Evolutionary conservation across 92 coral and sea anemone species (phyloP).

Genomic region (Siderastrea radians): DNA sequence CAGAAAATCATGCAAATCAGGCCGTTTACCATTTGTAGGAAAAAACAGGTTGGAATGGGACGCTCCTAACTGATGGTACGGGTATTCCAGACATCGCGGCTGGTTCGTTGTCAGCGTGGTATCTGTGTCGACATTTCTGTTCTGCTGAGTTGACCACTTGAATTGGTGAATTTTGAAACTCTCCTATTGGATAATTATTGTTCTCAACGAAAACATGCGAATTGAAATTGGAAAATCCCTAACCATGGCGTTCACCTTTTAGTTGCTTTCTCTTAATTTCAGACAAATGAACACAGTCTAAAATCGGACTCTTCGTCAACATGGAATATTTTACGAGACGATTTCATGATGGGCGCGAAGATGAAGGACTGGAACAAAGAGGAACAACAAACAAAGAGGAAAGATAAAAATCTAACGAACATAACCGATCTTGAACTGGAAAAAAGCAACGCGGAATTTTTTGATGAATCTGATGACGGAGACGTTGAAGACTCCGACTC

Average conservation of each 20-base stretch:
- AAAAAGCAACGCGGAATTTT: slow-evolving; percentile 21
- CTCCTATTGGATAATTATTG: no score
- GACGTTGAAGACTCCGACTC: slow-evolving; percentile 23
- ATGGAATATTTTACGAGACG: slow-evolving; percentile 93
- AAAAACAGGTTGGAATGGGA: no score
- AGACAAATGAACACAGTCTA: slow-evolving; percentile 4
- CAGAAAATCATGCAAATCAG: no score
- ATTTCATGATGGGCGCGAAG: slow-evolving; percentile 99
- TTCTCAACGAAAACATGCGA: no score
- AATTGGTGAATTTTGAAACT: no score
- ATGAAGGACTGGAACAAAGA: slow-evolving; percentile 98
- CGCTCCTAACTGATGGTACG: no score
- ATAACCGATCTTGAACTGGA: slow-evolving; percentile 65
- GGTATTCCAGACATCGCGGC: no score
- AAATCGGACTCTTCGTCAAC: slow-evolving; percentile 59
- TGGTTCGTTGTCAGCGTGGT: no score
- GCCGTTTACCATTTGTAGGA: no score
- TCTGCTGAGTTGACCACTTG: no score
- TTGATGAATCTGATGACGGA: slow-evolving; percentile 71
- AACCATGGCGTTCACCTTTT: not conserved
- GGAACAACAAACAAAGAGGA: slow-evolving; percentile 31
- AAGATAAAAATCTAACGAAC: slow-evolving; percentile 39
- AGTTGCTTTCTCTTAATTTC: not conserved
- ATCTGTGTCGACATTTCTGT: no score
- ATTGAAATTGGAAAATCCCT: no score